Base-by-base conservation (phyloP, 2,113 vertebrate species). In the Acanthochromis polyacanthus region DNA sequence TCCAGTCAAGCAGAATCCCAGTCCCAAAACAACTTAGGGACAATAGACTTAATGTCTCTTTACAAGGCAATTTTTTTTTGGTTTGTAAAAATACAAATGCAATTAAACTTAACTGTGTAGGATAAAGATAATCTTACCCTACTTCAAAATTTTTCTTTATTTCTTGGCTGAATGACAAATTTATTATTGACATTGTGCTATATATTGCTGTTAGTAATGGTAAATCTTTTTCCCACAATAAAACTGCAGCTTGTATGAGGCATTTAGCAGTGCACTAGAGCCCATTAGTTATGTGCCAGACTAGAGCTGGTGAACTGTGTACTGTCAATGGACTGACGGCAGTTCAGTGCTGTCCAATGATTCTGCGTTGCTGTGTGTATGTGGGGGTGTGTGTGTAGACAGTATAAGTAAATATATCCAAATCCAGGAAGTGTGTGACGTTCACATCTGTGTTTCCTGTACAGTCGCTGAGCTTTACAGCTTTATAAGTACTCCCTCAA, bases 361-460 rank as follows among this genome's bases (percentile, higher is more conserved):
- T 51, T 80, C 56, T 62, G 20, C 69, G 63, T 58, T 16, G n/a
- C 4, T 55, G 71, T 71, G 64, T 45, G 9, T 5, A 2, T 53
- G 67, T 40, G 63, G 28, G 8, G 2, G 3, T 53, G 23, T 32
- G 25, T 55, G 48, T 71, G 67, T 40, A 55, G 53, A 83, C 67
- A 55, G 28, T 71, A 59, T 61, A 75, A 73, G 66, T 50, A 58
- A 68, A 53, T 68, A 50, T 57, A 55, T 51, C 30, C 68, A 75
- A 82, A 78, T 82, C 82, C 81, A 75, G 55, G 76, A 79, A 69
- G 77, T 45, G n/a, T 72, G 53, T 79, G 73, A 91, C 10, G n/a
- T 81, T 66, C 59, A 58, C 25, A 52, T 55, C 46, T 59, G 14
- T 23, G 43, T 62, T 75, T 84, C 72, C 73, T 74, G 60, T 55